Evolutionary conservation across 2,797 vertebrate species (phyloP), one percentile per base, ranked within the genome.

Genomic region (Sarcoramphus papa): DNA sequence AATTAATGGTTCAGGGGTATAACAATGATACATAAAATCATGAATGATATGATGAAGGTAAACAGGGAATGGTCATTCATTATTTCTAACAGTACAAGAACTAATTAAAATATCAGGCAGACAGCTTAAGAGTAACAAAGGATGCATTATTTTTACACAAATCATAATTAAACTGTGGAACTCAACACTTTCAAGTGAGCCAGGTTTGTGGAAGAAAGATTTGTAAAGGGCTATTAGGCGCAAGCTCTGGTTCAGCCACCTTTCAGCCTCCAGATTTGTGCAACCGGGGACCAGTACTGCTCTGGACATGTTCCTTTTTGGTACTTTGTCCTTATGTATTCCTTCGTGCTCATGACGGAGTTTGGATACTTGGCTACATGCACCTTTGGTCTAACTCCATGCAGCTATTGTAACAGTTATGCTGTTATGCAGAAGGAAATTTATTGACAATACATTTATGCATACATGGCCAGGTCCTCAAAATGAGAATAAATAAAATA

Each of bases 61-160:
- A 95, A 63, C 14, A 87, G 31, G 75, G 84, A 96, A 89, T 77
- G 50, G 63, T 74, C 45, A 74, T 57, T 91, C 28, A 74, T 82
- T 81, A 92, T 83, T 87, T 82, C 63, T 77, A 89, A 48, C 48
- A 70, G 63, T 70, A 43, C 31, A 80, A 78, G 33, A 92, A 89
- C 64, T 85, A 93, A 91, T 87, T 91, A 91, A 91, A 85, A 77
- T 63, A 91, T 69, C 72, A 92, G 31, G 28, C 37, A 94, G 73
- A n/a, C 50, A 76, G 47, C 43, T 87, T 81, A 70, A 70, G 50
- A 76, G 41, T 83, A 86, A 81, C 54, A 76, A 87, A 94, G 75
- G 40, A 19, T 64, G 27, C 43, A 65, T 87, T 83, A 60, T 70
- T 92, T 93, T 87, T 91, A 74, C 51, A 91, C 35, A 89, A 80